phyloP scores from a whole-genome alignment of 1,140 invertebrate genomes.

The Oedothorax gibbosus region DNA sequence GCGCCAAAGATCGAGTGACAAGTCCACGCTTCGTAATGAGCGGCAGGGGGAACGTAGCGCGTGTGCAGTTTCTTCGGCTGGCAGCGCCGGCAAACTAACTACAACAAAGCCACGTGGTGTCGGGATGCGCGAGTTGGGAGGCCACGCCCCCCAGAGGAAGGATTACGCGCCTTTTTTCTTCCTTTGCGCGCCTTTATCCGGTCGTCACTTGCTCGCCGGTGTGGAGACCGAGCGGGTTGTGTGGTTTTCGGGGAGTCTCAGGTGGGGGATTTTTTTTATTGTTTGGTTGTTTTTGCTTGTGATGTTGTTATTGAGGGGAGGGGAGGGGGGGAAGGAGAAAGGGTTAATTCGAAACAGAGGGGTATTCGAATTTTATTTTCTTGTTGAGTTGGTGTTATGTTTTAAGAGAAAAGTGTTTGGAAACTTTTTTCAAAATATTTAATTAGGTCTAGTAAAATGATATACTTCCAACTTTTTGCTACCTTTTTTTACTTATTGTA shows the following conservation, averaged over 20 bases:
- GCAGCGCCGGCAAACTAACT: slow-evolving; percentile 1
- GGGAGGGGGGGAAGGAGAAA: too few species aligned
- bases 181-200: neutral
- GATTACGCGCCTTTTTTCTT: neutral
- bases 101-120: slow-evolving; percentile 58
- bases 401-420: too few species aligned
- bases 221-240: slow-evolving; percentile 11
- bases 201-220: slow-evolving; percentile 3
- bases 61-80: slow-evolving; percentile 34
- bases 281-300: neutral
- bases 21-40: slow-evolving; percentile 39
- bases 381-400: too few species aligned
- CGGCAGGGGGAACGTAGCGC: slow-evolving; percentile 14
- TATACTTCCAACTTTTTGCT: too few species aligned
- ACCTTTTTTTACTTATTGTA: too few species aligned
- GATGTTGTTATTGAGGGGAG: too few species aligned
- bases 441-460: too few species aligned
- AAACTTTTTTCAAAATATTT: too few species aligned
- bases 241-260: slow-evolving; percentile 6
- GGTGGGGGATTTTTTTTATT: slow-evolving; percentile 23
- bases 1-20: slow-evolving; percentile 42
- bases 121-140: slow-evolving; percentile 14
- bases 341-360: too few species aligned
- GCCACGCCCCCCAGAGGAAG: slow-evolving; percentile 5
- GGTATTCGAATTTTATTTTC: too few species aligned